A percentile compares a stretch with the other conserved stretches of the same genome.
phyloP scores from a whole-genome alignment of 2,888 invertebrate species.

The Hyppa rectilinea region DNA sequence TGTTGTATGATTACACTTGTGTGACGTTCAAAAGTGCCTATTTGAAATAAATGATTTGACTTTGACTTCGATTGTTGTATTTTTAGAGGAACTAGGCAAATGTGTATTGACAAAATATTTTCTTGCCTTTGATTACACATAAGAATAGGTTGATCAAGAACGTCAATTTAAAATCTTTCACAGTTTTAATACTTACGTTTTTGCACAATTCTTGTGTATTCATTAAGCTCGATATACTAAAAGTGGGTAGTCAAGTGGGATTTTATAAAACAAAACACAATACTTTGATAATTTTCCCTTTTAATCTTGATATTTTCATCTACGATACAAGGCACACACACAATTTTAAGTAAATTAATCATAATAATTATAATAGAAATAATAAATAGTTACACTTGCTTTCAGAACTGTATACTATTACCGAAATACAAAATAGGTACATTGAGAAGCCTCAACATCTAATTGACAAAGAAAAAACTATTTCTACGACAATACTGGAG shows the following conservation, averaged over 20 bases:
- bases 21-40: no score
- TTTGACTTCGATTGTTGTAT: not conserved
- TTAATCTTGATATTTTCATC: slow-evolving; percentile 92
- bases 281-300: slow-evolving; percentile 89
- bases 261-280: slow-evolving; percentile 78
- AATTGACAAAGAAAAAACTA: slow-evolving; percentile 80
- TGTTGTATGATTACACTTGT: no score
- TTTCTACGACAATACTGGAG: slow-evolving; percentile 74
- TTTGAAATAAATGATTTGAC: no score
- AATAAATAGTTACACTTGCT: slow-evolving; percentile 88
- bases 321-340: slow-evolving; percentile 94
- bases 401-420: slow-evolving; percentile 81
- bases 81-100: no score
- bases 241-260: slow-evolving; percentile 23
- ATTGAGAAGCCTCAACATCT: slow-evolving; percentile 79
- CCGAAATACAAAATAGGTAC: slow-evolving; percentile 77
- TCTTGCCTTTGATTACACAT: not conserved
- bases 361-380: slow-evolving; percentile 85
- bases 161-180: not conserved
- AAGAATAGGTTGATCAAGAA: not conserved
- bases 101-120: not conserved
- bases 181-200: not conserved
- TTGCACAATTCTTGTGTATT: not conserved
- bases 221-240: not conserved
- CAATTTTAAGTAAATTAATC: slow-evolving; percentile 90